These are phyloP conservation scores for Potamilus streckersoni DNA, from an alignment of 1,140 invertebrate genomes.

Conservation along the genomic window DNA sequence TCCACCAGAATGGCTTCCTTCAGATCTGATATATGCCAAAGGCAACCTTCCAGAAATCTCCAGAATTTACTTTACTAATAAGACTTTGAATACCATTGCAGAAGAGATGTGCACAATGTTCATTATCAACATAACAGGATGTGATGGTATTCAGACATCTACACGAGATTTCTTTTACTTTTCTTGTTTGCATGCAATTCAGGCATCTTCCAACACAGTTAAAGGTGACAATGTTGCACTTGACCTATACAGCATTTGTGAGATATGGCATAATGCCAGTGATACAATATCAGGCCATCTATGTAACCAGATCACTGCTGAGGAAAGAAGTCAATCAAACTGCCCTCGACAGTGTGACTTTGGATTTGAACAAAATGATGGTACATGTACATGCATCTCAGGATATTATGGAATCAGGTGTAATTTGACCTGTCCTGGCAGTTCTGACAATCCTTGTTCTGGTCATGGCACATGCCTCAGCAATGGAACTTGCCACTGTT, in stretches of 20 bases:
- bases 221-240: slow-evolving; percentile 24
- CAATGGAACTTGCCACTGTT: slow-evolving; percentile 39
- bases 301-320: slow-evolving; percentile 11
- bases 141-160: slow-evolving; percentile 13
- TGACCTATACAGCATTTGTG: slow-evolving; percentile 23
- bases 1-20: slow-evolving; percentile 38
- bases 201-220: slow-evolving; percentile 12
- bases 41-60: slow-evolving; percentile 4
- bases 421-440: slow-evolving; percentile 34
- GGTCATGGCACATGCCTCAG: slow-evolving; percentile 35
- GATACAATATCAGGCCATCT: neutral
- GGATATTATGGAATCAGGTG: slow-evolving; percentile 42
- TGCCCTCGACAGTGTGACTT: slow-evolving; percentile 32
- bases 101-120: slow-evolving; percentile 1
- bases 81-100: slow-evolving; percentile 4
- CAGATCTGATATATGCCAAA: slow-evolving; percentile 27
- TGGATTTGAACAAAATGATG: slow-evolving; percentile 24
- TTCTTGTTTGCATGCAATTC: slow-evolving; percentile 36
- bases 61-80: slow-evolving; percentile 15
- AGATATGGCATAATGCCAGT: slow-evolving; percentile 2
- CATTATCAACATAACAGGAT: neutral
- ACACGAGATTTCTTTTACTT: slow-evolving; percentile 29
- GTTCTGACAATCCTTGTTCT: slow-evolving; percentile 36
- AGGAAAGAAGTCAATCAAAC: slow-evolving; percentile 9
- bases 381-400: slow-evolving; percentile 32